These are phyloP conservation scores for Ferrisia virgata DNA, from an alignment of 2,888 invertebrate species.

Conservation along the genomic window DNA sequence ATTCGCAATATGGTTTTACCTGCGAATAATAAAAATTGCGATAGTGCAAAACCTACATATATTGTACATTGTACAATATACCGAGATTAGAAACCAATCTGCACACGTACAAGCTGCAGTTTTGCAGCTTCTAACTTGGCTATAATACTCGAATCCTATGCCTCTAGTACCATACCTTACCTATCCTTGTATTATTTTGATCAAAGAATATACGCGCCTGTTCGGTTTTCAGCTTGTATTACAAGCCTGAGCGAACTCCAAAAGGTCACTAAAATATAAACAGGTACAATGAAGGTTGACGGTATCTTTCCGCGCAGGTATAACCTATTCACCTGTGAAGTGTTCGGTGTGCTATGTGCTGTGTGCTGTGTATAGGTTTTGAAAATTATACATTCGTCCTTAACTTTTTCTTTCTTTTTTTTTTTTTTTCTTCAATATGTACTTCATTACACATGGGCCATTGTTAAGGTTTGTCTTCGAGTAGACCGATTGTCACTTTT, in stretches of 20 bases:
- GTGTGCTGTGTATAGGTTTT: neutral
- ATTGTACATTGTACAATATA: no score
- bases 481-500: constrained; percentile 18
- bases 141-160: neutral
- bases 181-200: neutral
- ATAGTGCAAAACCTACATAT: neutral
- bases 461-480: constrained; percentile 4
- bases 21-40: neutral
- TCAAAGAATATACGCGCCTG: neutral
- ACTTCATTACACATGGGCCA: constrained; percentile 24
- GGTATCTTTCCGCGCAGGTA: neutral
- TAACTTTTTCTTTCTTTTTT: no score
- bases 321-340: constrained; percentile 33
- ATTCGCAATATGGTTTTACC: neutral
- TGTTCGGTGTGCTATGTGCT: neutral
- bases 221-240: constrained; percentile 14
- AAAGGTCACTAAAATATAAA: constrained; percentile 26
- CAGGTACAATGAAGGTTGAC: neutral
- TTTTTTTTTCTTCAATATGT: neutral
- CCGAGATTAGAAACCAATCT: no score
- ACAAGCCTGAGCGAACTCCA: constrained; percentile 13
- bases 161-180: no score
- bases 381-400: constrained; percentile 7
- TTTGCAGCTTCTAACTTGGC: no score
- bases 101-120: neutral